Conservation (phyloP, 92 coral and sea anemone genomes). For the Zoanthus gigantus region DNA sequence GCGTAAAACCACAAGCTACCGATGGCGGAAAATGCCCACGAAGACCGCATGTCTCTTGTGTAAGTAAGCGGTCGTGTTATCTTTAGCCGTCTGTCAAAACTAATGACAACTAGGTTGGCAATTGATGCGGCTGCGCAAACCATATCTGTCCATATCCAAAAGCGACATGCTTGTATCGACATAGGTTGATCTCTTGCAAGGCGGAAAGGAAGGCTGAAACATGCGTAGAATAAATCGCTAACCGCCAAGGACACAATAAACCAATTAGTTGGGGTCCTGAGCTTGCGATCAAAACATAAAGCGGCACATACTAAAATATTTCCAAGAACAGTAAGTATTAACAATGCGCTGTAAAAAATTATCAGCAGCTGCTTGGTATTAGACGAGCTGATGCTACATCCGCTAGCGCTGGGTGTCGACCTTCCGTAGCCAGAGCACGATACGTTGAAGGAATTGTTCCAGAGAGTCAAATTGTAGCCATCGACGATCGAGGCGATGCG, state of each 20-base stretch:
- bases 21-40: slow-evolving; percentile 73
- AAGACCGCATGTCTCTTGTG: slow-evolving; percentile 67
- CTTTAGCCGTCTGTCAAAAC: slow-evolving; percentile 89
- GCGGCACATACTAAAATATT: slow-evolving; percentile 88
- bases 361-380: slow-evolving; percentile 37
- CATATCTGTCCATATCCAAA: slow-evolving; percentile 95
- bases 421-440: not conserved
- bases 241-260: slow-evolving; percentile 92
- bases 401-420: not conserved
- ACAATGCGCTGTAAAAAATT: slow-evolving; percentile 62
- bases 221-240: slow-evolving; percentile 84
- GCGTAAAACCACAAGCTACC: slow-evolving; percentile 84
- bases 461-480: too few relatives aligned
- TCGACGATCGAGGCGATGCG: too few relatives aligned
- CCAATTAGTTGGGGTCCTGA: slow-evolving; percentile 94
- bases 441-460: not conserved
- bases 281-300: slow-evolving; percentile 76
- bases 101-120: slow-evolving; percentile 86
- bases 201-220: slow-evolving; percentile 74
- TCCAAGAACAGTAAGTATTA: slow-evolving; percentile 81
- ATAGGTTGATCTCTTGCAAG: slow-evolving; percentile 50
- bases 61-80: slow-evolving; percentile 93
- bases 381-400: not conserved
- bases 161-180: slow-evolving; percentile 61
- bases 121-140: slow-evolving; percentile 94